A percentile compares a stretch with the other conserved stretches of the same genome.
Conservation (phyloP, 2,113 vertebrate species). For the Anarrhichthys ocellatus region DNA sequence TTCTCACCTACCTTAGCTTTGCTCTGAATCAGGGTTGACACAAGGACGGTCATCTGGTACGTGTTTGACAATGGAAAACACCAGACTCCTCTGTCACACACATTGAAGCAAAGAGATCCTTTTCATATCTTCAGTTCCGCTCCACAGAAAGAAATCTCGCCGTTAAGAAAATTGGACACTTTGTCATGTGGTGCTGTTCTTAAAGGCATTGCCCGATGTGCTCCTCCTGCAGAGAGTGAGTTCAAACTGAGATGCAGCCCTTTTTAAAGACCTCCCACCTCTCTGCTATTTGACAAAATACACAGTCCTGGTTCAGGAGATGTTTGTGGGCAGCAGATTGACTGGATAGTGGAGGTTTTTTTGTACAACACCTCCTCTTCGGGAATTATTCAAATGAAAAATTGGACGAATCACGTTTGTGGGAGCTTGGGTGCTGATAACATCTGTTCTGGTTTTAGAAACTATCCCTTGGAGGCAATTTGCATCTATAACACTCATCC, state of each 20-base stretch:
- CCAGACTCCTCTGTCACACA: conserved; percentile 80
- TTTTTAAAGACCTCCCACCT: conserved; percentile 79
- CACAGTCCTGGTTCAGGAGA: conserved; percentile 8
- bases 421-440: neutral
- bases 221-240: conserved; percentile 64
- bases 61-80: conserved; percentile 80
- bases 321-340: neutral
- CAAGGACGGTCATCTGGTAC: conserved; percentile 85
- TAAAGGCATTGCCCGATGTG: conserved; percentile 63
- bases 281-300: conserved; percentile 55
- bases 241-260: conserved; percentile 67
- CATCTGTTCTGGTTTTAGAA: conserved; percentile 47
- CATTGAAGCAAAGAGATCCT: conserved; percentile 81
- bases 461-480: conserved; percentile 6
- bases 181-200: conserved; percentile 62
- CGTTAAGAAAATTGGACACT: conserved; percentile 61
- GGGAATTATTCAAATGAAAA: neutral
- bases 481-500: conserved; percentile 6
- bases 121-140: conserved; percentile 67
- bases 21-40: conserved; percentile 79
- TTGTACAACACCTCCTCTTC: neutral
- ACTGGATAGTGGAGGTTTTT: neutral
- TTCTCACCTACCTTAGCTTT: conserved; percentile 81
- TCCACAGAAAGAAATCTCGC: conserved; percentile 63
- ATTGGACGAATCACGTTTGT: neutral